These are phyloP conservation scores for Calliphora vicina DNA, from an alignment of 1,140 invertebrate species.

Conservation along the genomic window DNA sequence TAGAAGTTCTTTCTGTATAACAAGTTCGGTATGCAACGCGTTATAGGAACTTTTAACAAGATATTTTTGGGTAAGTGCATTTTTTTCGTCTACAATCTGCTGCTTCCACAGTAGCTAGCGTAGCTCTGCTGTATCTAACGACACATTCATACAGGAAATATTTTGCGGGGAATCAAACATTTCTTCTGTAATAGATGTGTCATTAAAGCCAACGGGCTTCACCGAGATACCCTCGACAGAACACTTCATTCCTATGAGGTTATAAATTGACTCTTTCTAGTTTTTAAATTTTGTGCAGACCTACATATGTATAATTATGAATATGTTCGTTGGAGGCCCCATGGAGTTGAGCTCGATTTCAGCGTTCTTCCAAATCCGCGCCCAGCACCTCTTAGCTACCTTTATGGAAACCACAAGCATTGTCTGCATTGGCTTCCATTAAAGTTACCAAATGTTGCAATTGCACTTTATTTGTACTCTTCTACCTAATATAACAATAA, in stretches of 20 bases:
- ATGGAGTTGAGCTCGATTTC: not conserved
- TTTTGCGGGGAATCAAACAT: too few relatives aligned
- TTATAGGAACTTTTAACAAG: not conserved
- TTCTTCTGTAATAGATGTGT: not conserved
- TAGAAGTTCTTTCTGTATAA: slow-evolving; percentile 1
- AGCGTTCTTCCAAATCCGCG: not conserved
- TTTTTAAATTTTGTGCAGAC: slow-evolving; percentile 3
- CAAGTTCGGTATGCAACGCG: not conserved
- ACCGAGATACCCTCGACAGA: not conserved
- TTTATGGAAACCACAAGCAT: not conserved
- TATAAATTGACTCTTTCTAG: not conserved
- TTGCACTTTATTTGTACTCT: not conserved
- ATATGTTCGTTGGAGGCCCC: not conserved
- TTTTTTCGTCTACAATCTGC: not conserved
- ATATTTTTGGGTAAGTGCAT: not conserved
- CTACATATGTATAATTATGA: not conserved
- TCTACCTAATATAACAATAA: slow-evolving; percentile 4
- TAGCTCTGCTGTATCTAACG: not conserved
- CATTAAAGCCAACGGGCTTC: not conserved
- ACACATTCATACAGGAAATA: not conserved
- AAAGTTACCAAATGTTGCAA: not conserved
- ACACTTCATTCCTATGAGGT: not conserved
- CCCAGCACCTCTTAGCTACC: not conserved
- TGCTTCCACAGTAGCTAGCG: not conserved
- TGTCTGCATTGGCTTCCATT: not conserved